phyloP scores from a whole-genome alignment of 1,140 invertebrate genomes.

The Branchinecta lindahli region DNA sequence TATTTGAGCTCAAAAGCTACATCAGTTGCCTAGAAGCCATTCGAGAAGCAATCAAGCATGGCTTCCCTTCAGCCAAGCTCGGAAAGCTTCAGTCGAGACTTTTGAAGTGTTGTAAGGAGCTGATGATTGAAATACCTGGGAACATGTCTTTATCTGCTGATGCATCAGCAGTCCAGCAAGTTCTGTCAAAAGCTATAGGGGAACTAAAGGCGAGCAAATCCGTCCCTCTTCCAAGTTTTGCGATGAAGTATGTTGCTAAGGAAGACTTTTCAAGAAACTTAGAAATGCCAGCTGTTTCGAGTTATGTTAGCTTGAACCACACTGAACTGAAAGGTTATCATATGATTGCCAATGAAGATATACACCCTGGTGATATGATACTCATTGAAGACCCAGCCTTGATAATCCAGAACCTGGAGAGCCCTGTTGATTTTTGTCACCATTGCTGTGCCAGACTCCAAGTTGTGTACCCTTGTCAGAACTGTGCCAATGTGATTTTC shows the following conservation, averaged over 20 bases:
- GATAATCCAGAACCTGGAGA: neutral
- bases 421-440: neutral
- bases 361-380: neutral
- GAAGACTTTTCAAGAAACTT: neutral
- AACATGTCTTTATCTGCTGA: neutral
- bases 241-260: neutral
- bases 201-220: neutral
- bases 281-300: neutral
- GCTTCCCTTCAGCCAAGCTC: neutral
- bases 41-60: neutral
- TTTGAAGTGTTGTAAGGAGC: neutral
- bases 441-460: neutral
- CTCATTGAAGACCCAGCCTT: neutral
- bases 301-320: neutral
- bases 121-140: neutral
- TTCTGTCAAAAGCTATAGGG: neutral
- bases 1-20: neutral
- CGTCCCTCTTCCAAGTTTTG: neutral
- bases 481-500: neutral
- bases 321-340: neutral
- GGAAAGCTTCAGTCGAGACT: neutral
- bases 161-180: neutral
- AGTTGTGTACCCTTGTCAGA: neutral
- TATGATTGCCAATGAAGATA: neutral
- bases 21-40: neutral